Percentiles rank a stretch among this genome's conserved stretches.
phyloP scores from a whole-genome alignment of 2,113 vertebrate species.

The Amblyornis subalaris region DNA sequence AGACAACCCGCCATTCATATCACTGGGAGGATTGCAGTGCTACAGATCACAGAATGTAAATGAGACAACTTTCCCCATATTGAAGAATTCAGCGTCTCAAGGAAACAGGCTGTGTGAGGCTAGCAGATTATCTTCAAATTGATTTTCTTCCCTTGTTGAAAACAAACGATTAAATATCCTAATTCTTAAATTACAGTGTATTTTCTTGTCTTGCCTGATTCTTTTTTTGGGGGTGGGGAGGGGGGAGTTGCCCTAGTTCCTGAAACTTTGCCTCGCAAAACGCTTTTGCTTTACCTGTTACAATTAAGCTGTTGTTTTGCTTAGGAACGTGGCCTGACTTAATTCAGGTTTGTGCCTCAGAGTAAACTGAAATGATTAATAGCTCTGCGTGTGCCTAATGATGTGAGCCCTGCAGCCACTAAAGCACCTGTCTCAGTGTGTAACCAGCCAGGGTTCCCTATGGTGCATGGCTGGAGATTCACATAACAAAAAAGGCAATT shows the following conservation, averaged over 20 bases:
- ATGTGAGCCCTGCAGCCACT: not conserved
- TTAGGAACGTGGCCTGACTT: not conserved
- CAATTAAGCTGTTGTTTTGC: constrained; percentile 31
- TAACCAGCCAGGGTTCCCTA: not conserved
- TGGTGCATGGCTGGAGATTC: constrained; percentile 46
- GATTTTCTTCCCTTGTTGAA: not conserved
- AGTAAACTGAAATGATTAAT: constrained; percentile 44
- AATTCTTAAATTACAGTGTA: not conserved
- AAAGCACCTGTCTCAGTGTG: constrained; percentile 49
- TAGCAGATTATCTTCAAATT: not conserved
- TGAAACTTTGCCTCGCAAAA: not conserved
- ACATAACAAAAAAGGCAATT: constrained; percentile 61
- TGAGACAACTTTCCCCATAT: not conserved
- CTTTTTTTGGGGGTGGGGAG: rapidly evolving
- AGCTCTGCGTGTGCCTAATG: constrained; percentile 7
- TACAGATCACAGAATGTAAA: not conserved
- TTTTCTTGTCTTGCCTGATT: not conserved
- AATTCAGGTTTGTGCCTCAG: constrained; percentile 24
- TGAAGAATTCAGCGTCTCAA: not conserved
- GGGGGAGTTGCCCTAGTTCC: not conserved
- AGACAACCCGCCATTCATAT: not conserved
- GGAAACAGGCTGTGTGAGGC: not conserved
- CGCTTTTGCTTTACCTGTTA: not conserved
- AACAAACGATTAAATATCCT: not conserved
- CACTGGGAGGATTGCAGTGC: not conserved